Percentiles rank a stretch among this genome's conserved stretches.
Conservation (phyloP, 2,113 vertebrate species). For the Calidris pugnax region DNA sequence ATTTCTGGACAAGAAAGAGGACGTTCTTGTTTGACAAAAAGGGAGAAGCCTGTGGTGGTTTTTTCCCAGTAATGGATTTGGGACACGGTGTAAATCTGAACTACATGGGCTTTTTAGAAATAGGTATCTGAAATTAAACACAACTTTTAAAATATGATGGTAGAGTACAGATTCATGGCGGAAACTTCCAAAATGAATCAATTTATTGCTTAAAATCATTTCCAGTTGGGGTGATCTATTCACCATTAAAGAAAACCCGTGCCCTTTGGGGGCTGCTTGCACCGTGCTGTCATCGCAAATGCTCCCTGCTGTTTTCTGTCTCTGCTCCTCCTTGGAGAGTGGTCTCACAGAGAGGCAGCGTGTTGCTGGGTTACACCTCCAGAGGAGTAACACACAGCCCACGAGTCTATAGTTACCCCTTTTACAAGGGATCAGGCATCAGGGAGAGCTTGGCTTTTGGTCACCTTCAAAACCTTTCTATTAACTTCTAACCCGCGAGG, state of each 20-base stretch:
- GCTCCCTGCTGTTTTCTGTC: not conserved
- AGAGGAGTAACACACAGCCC: not conserved
- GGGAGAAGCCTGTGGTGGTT: not conserved
- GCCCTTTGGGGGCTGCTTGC: not conserved
- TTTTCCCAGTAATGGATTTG: not conserved
- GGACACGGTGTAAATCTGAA: not conserved
- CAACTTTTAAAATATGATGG: not conserved
- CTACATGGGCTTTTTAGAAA: not conserved
- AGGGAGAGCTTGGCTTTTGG: not conserved
- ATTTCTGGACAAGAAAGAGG: not conserved
- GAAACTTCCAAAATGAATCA: not conserved
- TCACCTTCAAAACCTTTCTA: not conserved
- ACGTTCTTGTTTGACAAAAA: not conserved
- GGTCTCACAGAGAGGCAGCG: not conserved
- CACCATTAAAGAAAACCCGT: not conserved
- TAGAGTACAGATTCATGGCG: not conserved
- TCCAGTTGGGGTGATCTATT: fast-evolving
- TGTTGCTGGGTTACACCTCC: fast-evolving
- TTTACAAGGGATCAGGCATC: not conserved
- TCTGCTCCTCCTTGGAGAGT: not conserved
- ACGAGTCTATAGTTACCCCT: not conserved
- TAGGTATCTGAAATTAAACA: not conserved
- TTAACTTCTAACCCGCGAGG: not conserved
- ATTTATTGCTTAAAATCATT: not conserved
- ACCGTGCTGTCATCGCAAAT: not conserved